A percentile compares a stretch with the other conserved stretches of the same genome.
phyloP scores from a whole-genome alignment of 2,797 vertebrate genomes.

The Myripristis murdjan region DNA sequence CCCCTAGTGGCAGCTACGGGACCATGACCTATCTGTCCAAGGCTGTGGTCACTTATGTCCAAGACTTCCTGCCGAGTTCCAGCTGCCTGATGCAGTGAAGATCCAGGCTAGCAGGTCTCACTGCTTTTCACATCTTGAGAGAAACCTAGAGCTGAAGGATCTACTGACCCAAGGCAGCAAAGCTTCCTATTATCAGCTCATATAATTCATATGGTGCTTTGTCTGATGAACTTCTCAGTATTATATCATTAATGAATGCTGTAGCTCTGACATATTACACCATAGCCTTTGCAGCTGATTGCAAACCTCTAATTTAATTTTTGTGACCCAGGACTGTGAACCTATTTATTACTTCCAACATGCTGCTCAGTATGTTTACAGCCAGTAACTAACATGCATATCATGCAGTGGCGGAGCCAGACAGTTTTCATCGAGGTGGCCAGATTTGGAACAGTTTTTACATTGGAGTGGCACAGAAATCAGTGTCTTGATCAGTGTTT shows the following conservation, averaged over 20 bases:
- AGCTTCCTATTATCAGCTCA: slow-evolving; percentile 24
- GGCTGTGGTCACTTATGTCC: slow-evolving; percentile 91
- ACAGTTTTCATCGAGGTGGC: no score
- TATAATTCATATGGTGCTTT: slow-evolving; percentile 31
- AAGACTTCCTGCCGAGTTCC: slow-evolving; percentile 94
- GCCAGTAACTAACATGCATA: slow-evolving; percentile 1
- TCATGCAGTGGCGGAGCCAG: no score
- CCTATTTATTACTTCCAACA: slow-evolving; percentile 54
- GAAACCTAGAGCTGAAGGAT: background rate
- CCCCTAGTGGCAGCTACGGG: slow-evolving; percentile 96
- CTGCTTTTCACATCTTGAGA: background rate
- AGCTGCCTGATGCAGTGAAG: slow-evolving; percentile 94
- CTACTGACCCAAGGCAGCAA: slow-evolving; percentile 13
- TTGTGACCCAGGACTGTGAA: slow-evolving; percentile 22
- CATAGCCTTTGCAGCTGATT: slow-evolving; percentile 46
- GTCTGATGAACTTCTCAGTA: background rate
- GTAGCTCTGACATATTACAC: slow-evolving; percentile 9
- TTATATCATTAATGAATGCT: slow-evolving; percentile 16
- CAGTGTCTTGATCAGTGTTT: no score
- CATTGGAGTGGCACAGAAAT: no score
- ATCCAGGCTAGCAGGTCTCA: background rate
- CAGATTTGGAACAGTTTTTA: no score
- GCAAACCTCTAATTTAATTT: slow-evolving; percentile 17
- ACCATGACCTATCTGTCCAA: slow-evolving; percentile 99
- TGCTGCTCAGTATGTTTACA: slow-evolving; percentile 20